Evolutionary conservation across 2,888 invertebrate genomes (phyloP).

Genomic region (Stictocephala bisonia): DNA sequence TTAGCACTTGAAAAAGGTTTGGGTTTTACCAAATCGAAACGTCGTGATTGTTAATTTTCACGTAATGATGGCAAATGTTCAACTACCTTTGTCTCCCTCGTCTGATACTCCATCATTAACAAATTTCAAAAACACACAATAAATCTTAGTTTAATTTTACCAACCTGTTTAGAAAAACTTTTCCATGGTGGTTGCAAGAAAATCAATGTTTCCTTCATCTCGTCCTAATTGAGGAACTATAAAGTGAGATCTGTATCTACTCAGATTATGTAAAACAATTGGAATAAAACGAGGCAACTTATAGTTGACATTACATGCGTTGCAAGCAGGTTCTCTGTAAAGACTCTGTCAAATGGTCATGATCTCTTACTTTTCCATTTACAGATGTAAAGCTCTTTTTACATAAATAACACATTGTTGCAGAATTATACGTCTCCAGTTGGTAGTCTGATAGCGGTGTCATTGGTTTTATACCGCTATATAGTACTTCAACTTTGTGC

Average conservation of each 20-base stretch:
- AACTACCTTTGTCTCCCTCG: no score
- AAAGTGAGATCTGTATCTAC: slow-evolving; percentile 12
- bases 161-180: slow-evolving; percentile 6
- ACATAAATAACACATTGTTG: slow-evolving; percentile 19
- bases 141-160: slow-evolving; percentile 18
- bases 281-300: slow-evolving; percentile 21
- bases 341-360: slow-evolving; percentile 21
- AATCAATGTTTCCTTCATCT: neutral
- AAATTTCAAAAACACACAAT: no score
- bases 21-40: no score
- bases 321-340: slow-evolving; percentile 23
- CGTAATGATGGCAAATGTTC: no score
- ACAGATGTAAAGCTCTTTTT: slow-evolving; percentile 10
- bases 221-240: neutral
- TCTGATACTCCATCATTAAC: no score
- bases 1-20: no score
- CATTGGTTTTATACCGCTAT: slow-evolving; percentile 7
- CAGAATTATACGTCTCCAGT: no score
- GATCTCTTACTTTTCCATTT: slow-evolving; percentile 11
- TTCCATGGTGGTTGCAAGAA: slow-evolving; percentile 1
- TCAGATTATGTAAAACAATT: slow-evolving; percentile 6
- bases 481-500: neutral
- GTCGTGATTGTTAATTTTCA: no score
- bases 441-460: neutral
- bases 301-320: slow-evolving; percentile 18